Percentiles rank a stretch among this genome's conserved stretches.
These are phyloP conservation scores for Erinaceus europaeus DNA, from an alignment of 2,113 vertebrate species.

Conservation along the genomic window DNA sequence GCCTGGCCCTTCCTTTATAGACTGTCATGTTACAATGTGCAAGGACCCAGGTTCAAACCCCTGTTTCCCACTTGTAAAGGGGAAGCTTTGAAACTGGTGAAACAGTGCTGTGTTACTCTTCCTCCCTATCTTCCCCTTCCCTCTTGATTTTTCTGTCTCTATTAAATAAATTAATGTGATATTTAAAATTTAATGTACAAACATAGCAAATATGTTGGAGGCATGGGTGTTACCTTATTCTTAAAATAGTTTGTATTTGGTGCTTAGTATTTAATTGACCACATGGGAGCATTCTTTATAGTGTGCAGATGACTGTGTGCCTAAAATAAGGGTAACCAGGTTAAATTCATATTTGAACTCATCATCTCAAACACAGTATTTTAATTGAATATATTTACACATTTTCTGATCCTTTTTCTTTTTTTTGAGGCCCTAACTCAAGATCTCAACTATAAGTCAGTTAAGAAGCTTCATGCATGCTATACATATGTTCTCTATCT, in stretches of 20 bases:
- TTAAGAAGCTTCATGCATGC: background rate
- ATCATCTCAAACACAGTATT: background rate
- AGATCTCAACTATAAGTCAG: background rate
- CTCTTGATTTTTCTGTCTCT: too few relatives aligned
- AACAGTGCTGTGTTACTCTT: too few relatives aligned
- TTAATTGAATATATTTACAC: background rate
- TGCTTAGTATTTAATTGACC: slow-evolving; percentile 18
- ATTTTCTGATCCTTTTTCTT: slow-evolving; percentile 8
- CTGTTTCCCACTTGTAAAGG: too few relatives aligned
- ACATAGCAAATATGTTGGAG: background rate
- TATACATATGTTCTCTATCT: background rate
- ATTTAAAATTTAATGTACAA: background rate
- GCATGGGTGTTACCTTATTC: slow-evolving; percentile 4
- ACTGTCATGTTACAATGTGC: too few relatives aligned
- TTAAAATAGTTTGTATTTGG: background rate
- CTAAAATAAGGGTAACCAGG: background rate
- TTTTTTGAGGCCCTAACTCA: too few relatives aligned
- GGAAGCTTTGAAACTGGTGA: too few relatives aligned
- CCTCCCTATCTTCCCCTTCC: too few relatives aligned
- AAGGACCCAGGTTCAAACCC: too few relatives aligned
- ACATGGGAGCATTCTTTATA: background rate
- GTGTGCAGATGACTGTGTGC: background rate
- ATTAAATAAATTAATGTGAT: too few relatives aligned
- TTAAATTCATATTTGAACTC: background rate
- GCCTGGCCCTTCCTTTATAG: too few relatives aligned